Base-by-base conservation (phyloP, 2,888 invertebrate species). In the Bursaphelenchus okinawaensis region DNA sequence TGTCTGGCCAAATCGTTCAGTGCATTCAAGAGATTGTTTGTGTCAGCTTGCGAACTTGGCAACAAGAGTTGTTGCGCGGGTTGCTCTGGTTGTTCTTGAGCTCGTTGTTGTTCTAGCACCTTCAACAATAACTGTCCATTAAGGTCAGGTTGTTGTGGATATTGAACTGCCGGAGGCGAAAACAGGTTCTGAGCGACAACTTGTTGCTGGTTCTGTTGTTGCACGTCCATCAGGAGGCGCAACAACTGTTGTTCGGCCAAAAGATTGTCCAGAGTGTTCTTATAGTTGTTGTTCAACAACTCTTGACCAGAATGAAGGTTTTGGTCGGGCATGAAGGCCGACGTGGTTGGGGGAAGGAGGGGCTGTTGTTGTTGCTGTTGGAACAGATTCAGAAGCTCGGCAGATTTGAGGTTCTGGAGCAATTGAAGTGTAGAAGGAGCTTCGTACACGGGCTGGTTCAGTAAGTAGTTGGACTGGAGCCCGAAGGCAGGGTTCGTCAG, bases 251-350 rank as follows among this genome's bases (percentile, higher is more conserved):
- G 60, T 7, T 59, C 60, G 20, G 28, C 52, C 7, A 59, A 50
- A 12, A 59, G 23, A 23, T 59, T 26, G 60, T 29, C 28, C 60
- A 59, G 50, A 6, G 60, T 23, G 51, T 57, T 50, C 19, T 59
- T 59, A 26, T 59, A 59, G 22, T 59, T 27, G 52, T 59, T 59
- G 60, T 59, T 59, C 51, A 52, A 4, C 22, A 56, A n/a, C 12
- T 20, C 57, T 16, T 20, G 26, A 20, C 19, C 23, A n/a, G 12
- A 4, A 12, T 40, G 50, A 12, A 59, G 52, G 2, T 59, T 50
- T 40, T 40, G 40, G n/a, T 40, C n/a, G 40, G 40, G 40, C 16
- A 40, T 12, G n/a, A 40, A 40, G n/a, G 40, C 12, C 12, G 40
- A 40, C 19, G 50, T 59, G n/a, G 50, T 12, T 22, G 22, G 29